Conservation (phyloP, 1,140 invertebrate genomes). For the Varroa destructor region DNA sequence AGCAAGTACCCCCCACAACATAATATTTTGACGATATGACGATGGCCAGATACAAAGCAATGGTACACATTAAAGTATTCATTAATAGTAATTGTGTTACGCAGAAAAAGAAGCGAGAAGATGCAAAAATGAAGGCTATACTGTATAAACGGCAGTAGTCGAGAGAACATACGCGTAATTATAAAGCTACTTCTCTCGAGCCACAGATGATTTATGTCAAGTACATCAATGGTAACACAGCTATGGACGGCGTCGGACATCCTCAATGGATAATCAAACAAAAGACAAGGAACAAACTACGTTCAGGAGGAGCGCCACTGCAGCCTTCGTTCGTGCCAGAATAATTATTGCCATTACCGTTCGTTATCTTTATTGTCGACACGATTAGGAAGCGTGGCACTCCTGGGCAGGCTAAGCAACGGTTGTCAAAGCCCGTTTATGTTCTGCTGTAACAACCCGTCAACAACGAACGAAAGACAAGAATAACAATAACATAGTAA, state of each 20-base stretch:
- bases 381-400: neutral
- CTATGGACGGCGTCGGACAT: slow-evolving; percentile 23
- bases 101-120: neutral
- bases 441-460: too few relatives aligned
- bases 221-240: slow-evolving; percentile 27
- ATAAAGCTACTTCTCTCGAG: neutral
- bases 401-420: slow-evolving; percentile 3
- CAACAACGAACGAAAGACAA: too few relatives aligned
- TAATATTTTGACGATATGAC: too few relatives aligned
- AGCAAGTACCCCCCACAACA: too few relatives aligned
- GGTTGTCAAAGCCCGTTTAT: neutral
- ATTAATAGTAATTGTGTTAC: too few relatives aligned
- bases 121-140: neutral
- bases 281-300: too few relatives aligned
- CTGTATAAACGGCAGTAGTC: neutral
- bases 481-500: too few relatives aligned
- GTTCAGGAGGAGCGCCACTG: neutral
- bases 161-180: neutral
- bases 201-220: neutral
- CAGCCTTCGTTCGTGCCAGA: neutral
- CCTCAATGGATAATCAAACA: slow-evolving; percentile 21
- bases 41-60: too few relatives aligned
- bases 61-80: too few relatives aligned
- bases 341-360: neutral
- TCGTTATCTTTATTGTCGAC: neutral